phyloP scores from a whole-genome alignment of 2,888 invertebrate genomes.

The Noctua janthe region DNA sequence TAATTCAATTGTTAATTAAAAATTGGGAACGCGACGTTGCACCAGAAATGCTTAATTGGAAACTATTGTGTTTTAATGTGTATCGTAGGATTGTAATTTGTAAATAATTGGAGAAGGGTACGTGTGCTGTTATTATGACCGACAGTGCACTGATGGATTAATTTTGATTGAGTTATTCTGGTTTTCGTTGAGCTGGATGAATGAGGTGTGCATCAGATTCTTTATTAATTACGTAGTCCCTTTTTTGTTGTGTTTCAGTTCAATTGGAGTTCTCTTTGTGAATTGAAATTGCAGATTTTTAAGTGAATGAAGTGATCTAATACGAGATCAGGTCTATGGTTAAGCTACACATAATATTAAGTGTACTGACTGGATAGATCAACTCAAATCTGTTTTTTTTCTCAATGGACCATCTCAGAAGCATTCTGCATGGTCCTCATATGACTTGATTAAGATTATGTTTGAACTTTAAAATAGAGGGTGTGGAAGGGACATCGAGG shows the following conservation, averaged over 20 bases:
- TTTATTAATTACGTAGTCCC: constrained; percentile 19
- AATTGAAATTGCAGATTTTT: neutral
- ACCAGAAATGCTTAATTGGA: constrained; percentile 69
- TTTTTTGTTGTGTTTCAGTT: constrained; percentile 18
- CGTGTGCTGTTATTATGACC: constrained; percentile 59
- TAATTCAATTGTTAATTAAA: constrained; percentile 72
- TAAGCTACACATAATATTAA: neutral
- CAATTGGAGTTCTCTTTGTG: neutral
- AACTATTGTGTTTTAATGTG: constrained; percentile 70
- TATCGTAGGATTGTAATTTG: constrained; percentile 65
- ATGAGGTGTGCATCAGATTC: constrained; percentile 26
- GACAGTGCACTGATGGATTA: constrained; percentile 47
- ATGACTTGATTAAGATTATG: too few relatives aligned
- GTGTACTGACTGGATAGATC: neutral
- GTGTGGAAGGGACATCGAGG: too few relatives aligned
- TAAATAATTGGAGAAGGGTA: constrained; percentile 63
- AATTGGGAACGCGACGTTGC: constrained; percentile 57
- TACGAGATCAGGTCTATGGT: neutral
- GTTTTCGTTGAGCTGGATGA: constrained; percentile 36
- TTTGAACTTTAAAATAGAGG: too few relatives aligned
- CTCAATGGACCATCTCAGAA: neutral
- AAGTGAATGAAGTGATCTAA: neutral
- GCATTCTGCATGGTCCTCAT: neutral
- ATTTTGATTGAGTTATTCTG: constrained; percentile 61
- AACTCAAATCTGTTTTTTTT: neutral